Evolutionary conservation across 2,888 invertebrate species (phyloP).

Genomic region (Amblyjoppa proteus): DNA sequence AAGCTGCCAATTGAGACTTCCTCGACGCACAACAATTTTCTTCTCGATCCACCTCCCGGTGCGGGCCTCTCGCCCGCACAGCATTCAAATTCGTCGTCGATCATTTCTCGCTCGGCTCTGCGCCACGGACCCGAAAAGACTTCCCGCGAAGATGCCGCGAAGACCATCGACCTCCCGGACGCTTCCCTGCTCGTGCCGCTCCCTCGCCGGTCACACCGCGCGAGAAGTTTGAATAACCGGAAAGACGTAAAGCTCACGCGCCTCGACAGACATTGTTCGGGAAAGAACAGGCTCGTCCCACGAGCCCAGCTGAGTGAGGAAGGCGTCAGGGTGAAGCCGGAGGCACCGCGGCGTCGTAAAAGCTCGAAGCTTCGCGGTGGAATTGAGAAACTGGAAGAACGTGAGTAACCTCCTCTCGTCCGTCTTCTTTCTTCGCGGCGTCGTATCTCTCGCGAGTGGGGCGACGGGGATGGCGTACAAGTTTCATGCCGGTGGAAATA

Average conservation of each 20-base stretch:
- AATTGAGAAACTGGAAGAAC: constrained; percentile 42
- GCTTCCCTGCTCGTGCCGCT: constrained; percentile 18
- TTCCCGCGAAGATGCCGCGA: background rate
- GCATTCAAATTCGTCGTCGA: background rate
- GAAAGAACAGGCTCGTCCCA: constrained; percentile 33
- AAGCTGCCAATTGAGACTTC: too few species aligned
- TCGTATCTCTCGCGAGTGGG: constrained; percentile 21
- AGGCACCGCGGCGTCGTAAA: constrained; percentile 58
- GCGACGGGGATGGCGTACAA: background rate
- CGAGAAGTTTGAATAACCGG: constrained; percentile 45
- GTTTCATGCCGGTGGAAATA: constrained; percentile 50
- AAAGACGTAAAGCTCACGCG: constrained; percentile 60
- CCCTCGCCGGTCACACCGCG: constrained; percentile 9
- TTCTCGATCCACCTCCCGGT: background rate
- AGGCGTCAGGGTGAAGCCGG: constrained; percentile 36
- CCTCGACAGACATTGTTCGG: constrained; percentile 22
- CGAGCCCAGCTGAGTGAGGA: constrained; percentile 34
- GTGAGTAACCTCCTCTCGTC: constrained; percentile 48
- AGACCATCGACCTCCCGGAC: background rate
- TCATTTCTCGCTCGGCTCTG: background rate
- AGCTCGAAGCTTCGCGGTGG: constrained; percentile 42
- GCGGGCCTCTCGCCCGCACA: background rate
- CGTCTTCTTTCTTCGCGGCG: constrained; percentile 7
- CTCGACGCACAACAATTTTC: background rate
- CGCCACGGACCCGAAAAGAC: background rate